These are phyloP conservation scores for Benitochromis conjunctus DNA, from an alignment of 2,113 vertebrate species.

Conservation along the genomic window DNA sequence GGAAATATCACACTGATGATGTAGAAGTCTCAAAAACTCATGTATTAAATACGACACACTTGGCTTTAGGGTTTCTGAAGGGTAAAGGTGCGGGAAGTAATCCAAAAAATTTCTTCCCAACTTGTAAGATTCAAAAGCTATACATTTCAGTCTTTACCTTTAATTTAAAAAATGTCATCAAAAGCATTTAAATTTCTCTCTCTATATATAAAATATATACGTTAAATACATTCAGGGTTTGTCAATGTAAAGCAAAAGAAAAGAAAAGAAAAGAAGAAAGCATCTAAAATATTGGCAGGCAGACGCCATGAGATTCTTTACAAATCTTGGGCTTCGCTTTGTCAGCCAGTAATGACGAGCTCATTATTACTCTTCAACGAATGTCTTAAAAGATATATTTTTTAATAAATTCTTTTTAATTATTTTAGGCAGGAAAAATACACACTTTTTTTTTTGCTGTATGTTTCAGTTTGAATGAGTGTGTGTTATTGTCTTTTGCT, in stretches of 20 bases:
- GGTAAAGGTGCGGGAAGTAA: slow-evolving; percentile 19
- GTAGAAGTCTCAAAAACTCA: too few relatives aligned
- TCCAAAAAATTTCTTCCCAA: background rate
- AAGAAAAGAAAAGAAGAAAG: background rate
- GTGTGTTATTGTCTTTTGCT: background rate
- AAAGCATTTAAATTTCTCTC: slow-evolving; percentile 31
- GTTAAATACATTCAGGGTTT: slow-evolving; percentile 52
- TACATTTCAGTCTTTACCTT: background rate
- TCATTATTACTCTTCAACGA: background rate
- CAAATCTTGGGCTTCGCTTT: background rate
- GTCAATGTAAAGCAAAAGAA: slow-evolving; percentile 6
- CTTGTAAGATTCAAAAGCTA: background rate
- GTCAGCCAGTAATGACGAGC: background rate
- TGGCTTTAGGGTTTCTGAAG: background rate
- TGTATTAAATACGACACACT: background rate
- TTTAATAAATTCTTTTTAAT: background rate
- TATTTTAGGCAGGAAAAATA: background rate
- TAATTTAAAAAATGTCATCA: slow-evolving; percentile 1
- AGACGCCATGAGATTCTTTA: background rate
- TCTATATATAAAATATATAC: slow-evolving; percentile 29
- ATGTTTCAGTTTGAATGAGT: background rate
- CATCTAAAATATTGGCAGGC: slow-evolving; percentile 10
- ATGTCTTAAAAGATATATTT: background rate
- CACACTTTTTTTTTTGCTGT: background rate
- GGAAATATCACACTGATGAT: fast-evolving